A percentile compares a stretch with the other conserved stretches of the same genome.
These are phyloP conservation scores for Syngnathus floridae DNA, from an alignment of 2,113 vertebrate genomes.

Conservation along the genomic window DNA sequence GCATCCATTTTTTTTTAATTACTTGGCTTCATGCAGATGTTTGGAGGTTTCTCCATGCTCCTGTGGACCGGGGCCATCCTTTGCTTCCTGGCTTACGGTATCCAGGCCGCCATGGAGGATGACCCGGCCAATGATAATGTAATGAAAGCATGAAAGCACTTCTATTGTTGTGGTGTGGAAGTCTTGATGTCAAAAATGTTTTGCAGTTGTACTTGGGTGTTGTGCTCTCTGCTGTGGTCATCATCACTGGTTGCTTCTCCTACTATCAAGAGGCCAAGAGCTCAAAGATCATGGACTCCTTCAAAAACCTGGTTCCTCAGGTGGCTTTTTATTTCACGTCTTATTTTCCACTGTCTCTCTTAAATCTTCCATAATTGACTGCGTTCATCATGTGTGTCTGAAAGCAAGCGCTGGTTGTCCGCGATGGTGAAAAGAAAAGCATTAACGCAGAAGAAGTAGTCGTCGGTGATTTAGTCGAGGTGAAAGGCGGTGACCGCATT, in stretches of 20 bases:
- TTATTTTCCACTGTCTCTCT: neutral
- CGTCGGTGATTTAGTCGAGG: slow-evolving; percentile 89
- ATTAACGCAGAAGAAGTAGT: slow-evolving; percentile 91
- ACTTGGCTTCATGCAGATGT: slow-evolving; percentile 44
- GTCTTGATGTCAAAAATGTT: neutral
- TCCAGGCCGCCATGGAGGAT: slow-evolving; percentile 78
- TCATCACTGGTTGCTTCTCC: slow-evolving; percentile 97
- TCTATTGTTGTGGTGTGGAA: neutral
- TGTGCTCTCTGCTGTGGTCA: slow-evolving; percentile 88
- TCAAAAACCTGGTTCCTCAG: slow-evolving; percentile 98
- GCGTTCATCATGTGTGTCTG: slow-evolving; percentile 10
- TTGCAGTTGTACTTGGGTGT: slow-evolving; percentile 86
- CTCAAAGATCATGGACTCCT: slow-evolving; percentile 98
- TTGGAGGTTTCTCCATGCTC: slow-evolving; percentile 81
- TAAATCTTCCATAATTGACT: neutral
- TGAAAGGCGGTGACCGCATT: slow-evolving; percentile 94
- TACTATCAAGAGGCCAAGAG: slow-evolving; percentile 99
- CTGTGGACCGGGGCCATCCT: slow-evolving; percentile 95
- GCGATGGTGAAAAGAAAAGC: slow-evolving; percentile 88
- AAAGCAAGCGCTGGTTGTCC: slow-evolving; percentile 94
- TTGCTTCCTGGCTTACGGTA: slow-evolving; percentile 89
- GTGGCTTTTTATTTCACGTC: slow-evolving; percentile 53
- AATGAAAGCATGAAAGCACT: slow-evolving; percentile 37
- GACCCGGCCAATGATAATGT: slow-evolving; percentile 88
- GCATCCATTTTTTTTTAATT: neutral